phyloP scores from a whole-genome alignment of 92 coral and sea anemone genomes.

The Galaxea fascicularis region DNA sequence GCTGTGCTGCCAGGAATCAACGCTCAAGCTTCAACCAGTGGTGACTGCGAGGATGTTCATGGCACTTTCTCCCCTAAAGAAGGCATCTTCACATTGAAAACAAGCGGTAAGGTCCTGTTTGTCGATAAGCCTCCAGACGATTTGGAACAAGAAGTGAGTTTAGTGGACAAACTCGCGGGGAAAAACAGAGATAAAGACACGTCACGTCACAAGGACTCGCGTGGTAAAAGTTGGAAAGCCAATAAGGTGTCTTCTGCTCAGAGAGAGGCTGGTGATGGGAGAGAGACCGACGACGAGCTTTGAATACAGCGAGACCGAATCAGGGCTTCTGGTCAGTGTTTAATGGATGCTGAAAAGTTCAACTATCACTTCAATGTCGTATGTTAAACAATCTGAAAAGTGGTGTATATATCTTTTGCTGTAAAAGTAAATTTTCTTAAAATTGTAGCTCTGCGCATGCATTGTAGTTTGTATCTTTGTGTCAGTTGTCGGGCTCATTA shows the following conservation, averaged over 20 bases:
- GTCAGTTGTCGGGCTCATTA: too few relatives aligned
- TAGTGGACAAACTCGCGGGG: neutral
- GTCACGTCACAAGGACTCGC: neutral
- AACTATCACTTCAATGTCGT: neutral
- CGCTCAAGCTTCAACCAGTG: neutral
- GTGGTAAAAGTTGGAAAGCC: neutral
- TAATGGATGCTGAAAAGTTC: neutral
- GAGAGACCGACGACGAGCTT: neutral
- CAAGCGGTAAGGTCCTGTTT: neutral
- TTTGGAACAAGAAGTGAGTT: neutral
- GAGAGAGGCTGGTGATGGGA: neutral
- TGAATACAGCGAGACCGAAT: neutral
- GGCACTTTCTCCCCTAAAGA: neutral
- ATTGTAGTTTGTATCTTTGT: too few relatives aligned
- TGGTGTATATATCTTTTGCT: neutral
- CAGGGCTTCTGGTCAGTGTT: neutral
- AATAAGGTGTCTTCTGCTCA: neutral
- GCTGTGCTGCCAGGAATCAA: slow-evolving; percentile 21
- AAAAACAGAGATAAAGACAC: neutral
- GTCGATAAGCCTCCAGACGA: neutral
- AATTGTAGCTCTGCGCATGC: too few relatives aligned
- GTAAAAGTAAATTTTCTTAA: too few relatives aligned
- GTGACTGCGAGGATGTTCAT: neutral
- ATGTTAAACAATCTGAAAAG: neutral
- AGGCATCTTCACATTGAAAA: neutral